phyloP scores from a whole-genome alignment of 2,888 invertebrate genomes.

The Lepidonotus clava region DNA sequence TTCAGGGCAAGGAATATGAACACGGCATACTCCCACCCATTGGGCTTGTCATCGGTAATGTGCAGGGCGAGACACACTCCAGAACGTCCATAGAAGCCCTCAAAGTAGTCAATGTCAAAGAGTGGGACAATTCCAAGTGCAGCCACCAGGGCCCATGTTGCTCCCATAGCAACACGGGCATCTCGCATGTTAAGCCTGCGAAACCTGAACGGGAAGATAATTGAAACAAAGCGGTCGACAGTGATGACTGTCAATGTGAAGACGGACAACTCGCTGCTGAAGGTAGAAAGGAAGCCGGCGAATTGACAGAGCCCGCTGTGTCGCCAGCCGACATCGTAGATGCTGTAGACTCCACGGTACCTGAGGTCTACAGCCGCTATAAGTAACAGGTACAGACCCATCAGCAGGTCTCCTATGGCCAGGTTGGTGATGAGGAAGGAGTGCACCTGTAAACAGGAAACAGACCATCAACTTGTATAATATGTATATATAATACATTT shows the following conservation, averaged over 20 bases:
- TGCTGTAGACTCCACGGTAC: slow-evolving; percentile 81
- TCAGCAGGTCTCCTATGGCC: slow-evolving; percentile 77
- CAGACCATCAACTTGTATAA: neutral
- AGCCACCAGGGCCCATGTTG: slow-evolving; percentile 73
- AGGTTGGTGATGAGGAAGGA: slow-evolving; percentile 79
- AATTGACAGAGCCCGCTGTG: slow-evolving; percentile 74
- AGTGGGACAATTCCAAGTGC: slow-evolving; percentile 73
- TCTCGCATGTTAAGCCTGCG: slow-evolving; percentile 73
- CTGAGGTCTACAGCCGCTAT: slow-evolving; percentile 77
- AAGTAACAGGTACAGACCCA: slow-evolving; percentile 78
- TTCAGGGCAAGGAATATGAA: slow-evolving; percentile 82
- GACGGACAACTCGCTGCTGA: slow-evolving; percentile 81
- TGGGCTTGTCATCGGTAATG: slow-evolving; percentile 82
- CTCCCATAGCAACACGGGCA: slow-evolving; percentile 73
- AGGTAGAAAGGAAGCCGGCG: slow-evolving; percentile 78
- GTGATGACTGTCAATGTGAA: slow-evolving; percentile 81
- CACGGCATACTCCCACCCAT: slow-evolving; percentile 83
- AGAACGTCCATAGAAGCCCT: slow-evolving; percentile 82
- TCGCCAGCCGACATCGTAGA: slow-evolving; percentile 75
- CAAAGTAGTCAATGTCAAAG: slow-evolving; percentile 79
- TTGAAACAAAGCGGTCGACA: slow-evolving; percentile 79
- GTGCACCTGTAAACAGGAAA: slow-evolving; percentile 78
- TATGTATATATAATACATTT: too few species aligned
- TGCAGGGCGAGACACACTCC: slow-evolving; percentile 83
- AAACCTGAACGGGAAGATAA: slow-evolving; percentile 78